Conservation (phyloP, 2,113 vertebrate species). For the Lota lota region DNA sequence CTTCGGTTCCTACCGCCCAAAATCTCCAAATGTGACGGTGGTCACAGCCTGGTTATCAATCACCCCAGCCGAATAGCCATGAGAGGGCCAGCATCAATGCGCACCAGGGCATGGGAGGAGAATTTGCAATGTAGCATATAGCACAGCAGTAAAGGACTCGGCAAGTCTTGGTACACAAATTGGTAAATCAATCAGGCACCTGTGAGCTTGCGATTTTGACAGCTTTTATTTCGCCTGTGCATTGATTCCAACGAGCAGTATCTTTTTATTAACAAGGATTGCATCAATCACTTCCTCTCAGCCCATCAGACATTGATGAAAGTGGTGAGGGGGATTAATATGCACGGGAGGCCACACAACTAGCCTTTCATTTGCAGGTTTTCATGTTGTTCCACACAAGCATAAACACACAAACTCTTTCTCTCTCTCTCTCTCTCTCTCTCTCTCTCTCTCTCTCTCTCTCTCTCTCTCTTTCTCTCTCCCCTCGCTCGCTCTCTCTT, state of each 20-base stretch:
- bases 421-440: too few species aligned
- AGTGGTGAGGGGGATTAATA: slow-evolving; percentile 23
- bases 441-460: too few species aligned
- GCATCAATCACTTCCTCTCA: slow-evolving; percentile 7
- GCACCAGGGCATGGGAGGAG: background rate
- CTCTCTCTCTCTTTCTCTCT: too few species aligned
- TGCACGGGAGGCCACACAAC: slow-evolving; percentile 37
- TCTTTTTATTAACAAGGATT: background rate
- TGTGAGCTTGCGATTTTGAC: background rate
- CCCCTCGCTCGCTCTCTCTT: too few species aligned
- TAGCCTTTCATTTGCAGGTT: slow-evolving; percentile 25
- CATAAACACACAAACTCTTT: too few species aligned
- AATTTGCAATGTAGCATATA: too few species aligned
- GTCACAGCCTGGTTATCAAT: slow-evolving; percentile 43
- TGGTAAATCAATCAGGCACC: background rate
- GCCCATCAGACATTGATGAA: background rate
- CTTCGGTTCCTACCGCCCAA: slow-evolving; percentile 33
- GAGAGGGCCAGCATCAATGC: slow-evolving; percentile 26
- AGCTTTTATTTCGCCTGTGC: background rate
- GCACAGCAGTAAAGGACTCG: background rate
- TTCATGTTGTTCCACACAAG: slow-evolving; percentile 5
- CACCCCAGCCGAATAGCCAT: slow-evolving; percentile 16
- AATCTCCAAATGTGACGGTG: slow-evolving; percentile 15
- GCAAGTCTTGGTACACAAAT: background rate
- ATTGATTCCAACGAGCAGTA: background rate